Evolutionary conservation across 2,113 vertebrate genomes (phyloP), one percentile per base, ranked within the genome.

Genomic region (Numida meleagris): DNA sequence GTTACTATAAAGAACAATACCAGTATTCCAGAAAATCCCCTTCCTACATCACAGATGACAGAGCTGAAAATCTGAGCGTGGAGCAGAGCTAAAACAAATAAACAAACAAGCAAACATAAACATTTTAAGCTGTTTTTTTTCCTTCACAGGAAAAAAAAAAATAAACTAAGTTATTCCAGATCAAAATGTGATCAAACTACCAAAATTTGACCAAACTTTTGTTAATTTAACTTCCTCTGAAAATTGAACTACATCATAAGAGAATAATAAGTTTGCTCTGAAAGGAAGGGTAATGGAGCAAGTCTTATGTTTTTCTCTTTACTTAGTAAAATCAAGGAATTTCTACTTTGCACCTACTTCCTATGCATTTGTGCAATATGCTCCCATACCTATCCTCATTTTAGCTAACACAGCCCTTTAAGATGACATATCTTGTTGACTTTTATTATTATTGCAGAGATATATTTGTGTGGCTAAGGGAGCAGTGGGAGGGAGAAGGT

Each of bases 101-200:
- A 62, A 36, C 27, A 36, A 25, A 34, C 24, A 20, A 33, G 33
- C 11, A 57, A 57, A 29, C 14, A 53, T 57, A 38, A 33, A 0
- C 1, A 11, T 25, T 79, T 50, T 67, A 8, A 7, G 14, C 9
- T 51, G 3, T 0, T 45, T 76, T 42, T 77, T 76, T 34, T 6
- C 7, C 5, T 11, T 5, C 0, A 2, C 5, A 86, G 4, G 2
- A 24, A 24, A 58, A 20, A 46, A 19, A 6, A 38, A 57, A 19
- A 48, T 8, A 21, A 29, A n/a, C 5, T 3, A 48, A 20, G 13
- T 51, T 67, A 3, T 11, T 63, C 55, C 33, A 82, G 14, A 45
- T 55, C 8, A 76, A 61, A 24, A 20, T 14, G 4, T 25, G 7
- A 58, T 38, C 77, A 78, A 81, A 11, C 8, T n/a, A 14, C 8